Base-by-base conservation (phyloP, 2,888 invertebrate genomes). In the Melipona beecheii region DNA sequence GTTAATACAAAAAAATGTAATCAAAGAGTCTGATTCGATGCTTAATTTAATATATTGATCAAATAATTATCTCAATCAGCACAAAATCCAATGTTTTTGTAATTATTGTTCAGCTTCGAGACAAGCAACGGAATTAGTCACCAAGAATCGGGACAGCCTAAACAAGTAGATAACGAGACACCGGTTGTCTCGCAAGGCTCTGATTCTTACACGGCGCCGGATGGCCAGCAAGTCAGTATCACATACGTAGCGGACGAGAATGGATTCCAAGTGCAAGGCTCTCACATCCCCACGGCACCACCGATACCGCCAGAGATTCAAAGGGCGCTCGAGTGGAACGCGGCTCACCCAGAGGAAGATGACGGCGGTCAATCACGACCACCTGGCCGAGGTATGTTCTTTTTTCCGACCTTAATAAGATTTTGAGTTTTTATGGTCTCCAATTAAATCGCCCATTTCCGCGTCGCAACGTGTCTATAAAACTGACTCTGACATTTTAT, bases 101-200 rank as follows among this genome's bases (percentile, higher is more conserved):
- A 15, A 60, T 62, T 24, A 21, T 56, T 54, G 2, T 50, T 60
- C 65, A 95, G 94, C 85, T 95, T 95, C 87, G 95, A 95, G 89
- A 95, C 95, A 81, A 94, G 94, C 89, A 95, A 95, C 78, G 95
- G 95, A n/a, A 95, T 95, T 79, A 93, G 93, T 79, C 95, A 95
- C 75, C 94, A 95, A 81, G 95, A 95, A 87, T 90, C 93, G 1
- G 95, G 95, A 3, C 93, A 92, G 77, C 93, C 95, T 43, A 95
- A 94, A 84, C 93, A 93, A 81, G 91, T 94, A 27, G 94, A 94
- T 66, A 91, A 91, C 24, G 95, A 95, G 80, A 92, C 92, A 19
- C 93, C 94, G 2, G 94, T 95, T 2, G 91, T 93, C 58, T 93
- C 94, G 27, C 94, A 94, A 88, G 95, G 95, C 13, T 91, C 93